Evolutionary conservation across 2,113 vertebrate genomes (phyloP).

Genomic region (Mixornis gularis): DNA sequence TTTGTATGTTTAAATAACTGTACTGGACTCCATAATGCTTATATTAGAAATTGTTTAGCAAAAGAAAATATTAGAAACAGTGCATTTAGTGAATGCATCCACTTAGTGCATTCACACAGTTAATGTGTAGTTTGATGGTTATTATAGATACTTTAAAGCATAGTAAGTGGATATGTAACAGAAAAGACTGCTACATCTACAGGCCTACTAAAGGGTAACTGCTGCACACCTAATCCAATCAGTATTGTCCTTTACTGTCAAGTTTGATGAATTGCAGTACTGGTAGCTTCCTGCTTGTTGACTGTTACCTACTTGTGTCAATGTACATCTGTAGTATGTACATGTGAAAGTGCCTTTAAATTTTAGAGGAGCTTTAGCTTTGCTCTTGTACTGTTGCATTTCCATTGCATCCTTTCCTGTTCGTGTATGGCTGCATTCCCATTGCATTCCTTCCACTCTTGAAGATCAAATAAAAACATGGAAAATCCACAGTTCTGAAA

Average conservation of each 20-base stretch:
- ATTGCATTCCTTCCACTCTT: constrained; percentile 62
- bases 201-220: constrained; percentile 62
- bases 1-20: constrained; percentile 77
- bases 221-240: constrained; percentile 67
- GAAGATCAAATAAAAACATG: constrained; percentile 58
- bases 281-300: constrained; percentile 79
- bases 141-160: constrained; percentile 73
- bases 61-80: constrained; percentile 73
- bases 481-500: constrained; percentile 73
- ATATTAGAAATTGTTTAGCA: constrained; percentile 79
- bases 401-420: constrained; percentile 64
- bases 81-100: constrained; percentile 74
- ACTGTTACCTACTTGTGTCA: constrained; percentile 82
- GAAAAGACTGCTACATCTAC: constrained; percentile 68
- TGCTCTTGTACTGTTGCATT: constrained; percentile 78
- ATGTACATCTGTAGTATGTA: constrained; percentile 91
- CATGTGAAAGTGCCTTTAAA: constrained; percentile 99
- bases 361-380: constrained; percentile 87
- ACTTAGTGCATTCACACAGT: constrained; percentile 68
- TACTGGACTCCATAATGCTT: constrained; percentile 76
- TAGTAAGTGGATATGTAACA: constrained; percentile 75
- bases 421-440: constrained; percentile 69
- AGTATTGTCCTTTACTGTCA: constrained; percentile 76
- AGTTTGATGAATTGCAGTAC: constrained; percentile 74
- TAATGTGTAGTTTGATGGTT: constrained; percentile 79